Base-by-base conservation (phyloP, 2,797 vertebrate genomes). In the Sebastes nivosus region DNA sequence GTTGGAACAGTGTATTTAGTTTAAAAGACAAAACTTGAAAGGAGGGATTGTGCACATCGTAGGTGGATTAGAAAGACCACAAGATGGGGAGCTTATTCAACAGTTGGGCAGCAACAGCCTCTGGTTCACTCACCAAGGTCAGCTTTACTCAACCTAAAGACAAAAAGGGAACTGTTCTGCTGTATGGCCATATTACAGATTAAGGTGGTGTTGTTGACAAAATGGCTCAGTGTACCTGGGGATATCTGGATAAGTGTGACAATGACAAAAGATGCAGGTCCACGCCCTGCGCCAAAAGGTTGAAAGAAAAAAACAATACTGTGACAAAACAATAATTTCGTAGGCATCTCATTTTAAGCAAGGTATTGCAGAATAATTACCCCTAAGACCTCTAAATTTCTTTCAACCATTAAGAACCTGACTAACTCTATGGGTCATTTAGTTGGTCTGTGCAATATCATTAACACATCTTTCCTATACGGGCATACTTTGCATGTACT, bases 121-220 rank as follows among this genome's bases (percentile, higher is more conserved):
- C 34, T 27, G 38, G 32, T 72, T 65, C 34, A 77, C 29, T 84
- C 72, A 46, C 52, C 74, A 89, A 86, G 82, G 57, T 86, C 70
- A 24, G 24, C 24, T 24, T 24, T 24, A 72, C 29, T 69, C 67
- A 74, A 78, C 52, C 22, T 75, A 52, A 61, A 76, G 34, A 87
- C 80, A 91, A 79, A 87, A 82, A 82, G 12, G 52, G 16, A 59
- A 77, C 72, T 29, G 38, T 63, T 71, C 50, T 16, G 16, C 22
- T 52, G n/a, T 61, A 8, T 7, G 24, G 50, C 27, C 52, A 55
- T 38, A 59, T 25, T n/a, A 50, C 25, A 61, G 25, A 73, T 81
- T 14, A 13, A n/a, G 25, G 50, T 54, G 20, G 65, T 32, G 27
- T 55, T 20, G 2, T 46, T 46, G 20, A 68, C 14, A 67, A 73